These are phyloP conservation scores for Brenthis ino DNA, from an alignment of 2,888 invertebrate genomes.

Conservation along the genomic window DNA sequence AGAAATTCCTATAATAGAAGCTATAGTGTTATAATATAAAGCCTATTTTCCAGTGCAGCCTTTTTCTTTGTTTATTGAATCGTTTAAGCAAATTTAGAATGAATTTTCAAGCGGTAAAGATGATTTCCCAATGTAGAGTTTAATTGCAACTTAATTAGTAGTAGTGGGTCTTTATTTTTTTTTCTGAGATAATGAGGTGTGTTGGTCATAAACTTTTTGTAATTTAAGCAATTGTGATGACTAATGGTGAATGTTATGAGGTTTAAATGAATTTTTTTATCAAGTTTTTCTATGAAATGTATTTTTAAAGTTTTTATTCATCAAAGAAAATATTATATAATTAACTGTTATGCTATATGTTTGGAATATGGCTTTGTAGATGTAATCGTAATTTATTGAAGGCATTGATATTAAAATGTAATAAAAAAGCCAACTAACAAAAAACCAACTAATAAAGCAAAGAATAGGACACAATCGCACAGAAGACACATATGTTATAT, in stretches of 20 bases:
- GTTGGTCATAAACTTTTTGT: slow-evolving; percentile 2
- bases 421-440: no score
- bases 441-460: no score
- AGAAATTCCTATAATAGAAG: slow-evolving; percentile 9
- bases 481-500: no score
- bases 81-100: slow-evolving; percentile 7
- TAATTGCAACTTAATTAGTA: not conserved
- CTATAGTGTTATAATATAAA: slow-evolving; percentile 10
- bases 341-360: no score
- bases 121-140: not conserved
- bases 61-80: slow-evolving; percentile 1
- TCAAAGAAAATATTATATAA: no score
- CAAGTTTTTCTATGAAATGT: not conserved
- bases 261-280: not conserved
- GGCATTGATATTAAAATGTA: no score
- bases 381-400: no score
- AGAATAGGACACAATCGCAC: no score
- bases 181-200: slow-evolving; percentile 4
- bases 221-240: not conserved
- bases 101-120: slow-evolving; percentile 8
- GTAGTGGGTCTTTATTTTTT: not conserved
- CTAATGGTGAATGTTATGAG: not conserved
- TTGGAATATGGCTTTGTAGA: no score
- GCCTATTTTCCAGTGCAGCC: slow-evolving; percentile 21
- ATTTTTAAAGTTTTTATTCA: no score